Conservation (phyloP, 2,888 invertebrate species). For the Hydraecia micacea region DNA sequence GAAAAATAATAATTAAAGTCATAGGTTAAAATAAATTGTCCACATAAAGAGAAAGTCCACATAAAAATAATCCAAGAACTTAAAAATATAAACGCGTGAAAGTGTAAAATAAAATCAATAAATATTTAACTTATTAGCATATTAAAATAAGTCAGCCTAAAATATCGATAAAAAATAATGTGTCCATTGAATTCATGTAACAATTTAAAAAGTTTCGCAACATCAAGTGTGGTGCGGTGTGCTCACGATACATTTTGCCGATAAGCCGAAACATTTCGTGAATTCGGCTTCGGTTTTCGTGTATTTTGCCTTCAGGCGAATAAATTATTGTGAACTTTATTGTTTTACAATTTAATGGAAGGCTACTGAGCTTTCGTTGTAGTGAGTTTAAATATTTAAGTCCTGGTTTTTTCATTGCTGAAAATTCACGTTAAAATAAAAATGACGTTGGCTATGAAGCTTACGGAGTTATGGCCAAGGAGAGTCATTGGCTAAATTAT, state of each 20-base stretch:
- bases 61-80: neutral
- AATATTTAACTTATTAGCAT: constrained; percentile 33
- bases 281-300: constrained; percentile 61
- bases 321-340: constrained; percentile 62
- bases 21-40: neutral
- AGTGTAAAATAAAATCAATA: constrained; percentile 25
- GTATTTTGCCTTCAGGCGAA: constrained; percentile 61
- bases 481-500: neutral
- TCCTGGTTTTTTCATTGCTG: neutral
- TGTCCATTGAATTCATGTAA: constrained; percentile 65
- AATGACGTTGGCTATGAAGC: neutral
- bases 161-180: constrained; percentile 49
- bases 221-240: constrained; percentile 45
- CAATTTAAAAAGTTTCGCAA: constrained; percentile 28
- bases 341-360: constrained; percentile 59
- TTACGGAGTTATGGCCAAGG: neutral
- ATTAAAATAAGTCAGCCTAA: constrained; percentile 36
- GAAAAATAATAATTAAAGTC: neutral
- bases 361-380: constrained; percentile 15
- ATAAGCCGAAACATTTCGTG: constrained; percentile 63
- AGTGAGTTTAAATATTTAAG: constrained; percentile 13
- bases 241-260: constrained; percentile 55
- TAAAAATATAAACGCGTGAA: constrained; percentile 8
- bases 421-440: neutral
- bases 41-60: neutral